A percentile compares a stretch with the other conserved stretches of the same genome.
Conservation (phyloP, 2,113 vertebrate species). For the Lagopus muta region DNA sequence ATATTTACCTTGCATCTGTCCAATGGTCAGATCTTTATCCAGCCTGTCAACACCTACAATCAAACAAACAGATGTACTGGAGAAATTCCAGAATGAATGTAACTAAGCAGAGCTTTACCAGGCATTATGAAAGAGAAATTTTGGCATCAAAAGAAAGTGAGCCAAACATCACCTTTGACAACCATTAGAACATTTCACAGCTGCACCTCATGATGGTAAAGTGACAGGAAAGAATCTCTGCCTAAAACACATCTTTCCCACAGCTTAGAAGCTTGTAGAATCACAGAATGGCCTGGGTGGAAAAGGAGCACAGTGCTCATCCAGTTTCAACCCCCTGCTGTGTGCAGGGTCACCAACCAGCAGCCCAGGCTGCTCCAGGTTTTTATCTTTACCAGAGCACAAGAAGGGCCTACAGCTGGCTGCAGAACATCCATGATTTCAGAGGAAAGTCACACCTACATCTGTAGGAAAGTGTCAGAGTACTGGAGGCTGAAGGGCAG, state of each 20-base stretch:
- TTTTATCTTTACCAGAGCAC: background rate
- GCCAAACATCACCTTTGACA: background rate
- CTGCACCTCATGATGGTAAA: background rate
- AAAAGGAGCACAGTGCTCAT: too few species aligned
- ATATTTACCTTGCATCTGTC: conserved; percentile 96
- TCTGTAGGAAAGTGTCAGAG: background rate
- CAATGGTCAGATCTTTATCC: conserved; percentile 99
- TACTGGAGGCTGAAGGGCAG: background rate
- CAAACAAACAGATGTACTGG: conserved; percentile 10
- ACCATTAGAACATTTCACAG: background rate
- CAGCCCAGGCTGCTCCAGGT: too few species aligned
- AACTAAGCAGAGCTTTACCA: background rate
- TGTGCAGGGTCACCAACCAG: too few species aligned
- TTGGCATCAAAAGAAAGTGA: background rate
- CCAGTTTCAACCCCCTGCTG: too few species aligned
- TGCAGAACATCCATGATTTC: fast-evolving
- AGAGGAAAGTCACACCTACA: background rate
- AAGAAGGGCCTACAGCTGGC: background rate
- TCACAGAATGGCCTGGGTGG: too few species aligned
- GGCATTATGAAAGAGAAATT: background rate
- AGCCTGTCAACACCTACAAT: conserved; percentile 93
- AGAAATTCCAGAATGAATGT: background rate
- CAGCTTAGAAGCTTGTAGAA: background rate
- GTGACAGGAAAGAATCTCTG: background rate
- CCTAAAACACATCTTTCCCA: background rate